Evolutionary conservation across 1,140 invertebrate species (phyloP).

Genomic region (Scaptomyza graminum): DNA sequence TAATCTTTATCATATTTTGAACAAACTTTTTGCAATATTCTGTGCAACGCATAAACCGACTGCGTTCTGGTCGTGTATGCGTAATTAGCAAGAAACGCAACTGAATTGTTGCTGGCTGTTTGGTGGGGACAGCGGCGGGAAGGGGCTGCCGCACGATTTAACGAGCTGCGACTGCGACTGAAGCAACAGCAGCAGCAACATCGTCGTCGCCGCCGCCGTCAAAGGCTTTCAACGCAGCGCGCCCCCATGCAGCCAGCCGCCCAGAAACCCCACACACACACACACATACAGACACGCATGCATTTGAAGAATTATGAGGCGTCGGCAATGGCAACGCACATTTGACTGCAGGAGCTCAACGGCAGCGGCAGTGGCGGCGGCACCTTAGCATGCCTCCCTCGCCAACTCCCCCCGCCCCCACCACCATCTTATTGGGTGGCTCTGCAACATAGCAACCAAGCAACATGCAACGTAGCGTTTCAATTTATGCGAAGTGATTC

Average conservation of each 20-base stretch:
- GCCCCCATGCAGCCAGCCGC: conserved; percentile 38
- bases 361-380: conserved; percentile 40
- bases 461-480: conserved; percentile 77
- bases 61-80: conserved; percentile 44
- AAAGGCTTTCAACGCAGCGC: conserved; percentile 57
- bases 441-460: conserved; percentile 60
- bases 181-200: conserved; percentile 12
- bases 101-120: conserved; percentile 51
- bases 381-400: no score
- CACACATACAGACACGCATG: conserved; percentile 37
- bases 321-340: conserved; percentile 71
- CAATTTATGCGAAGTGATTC: conserved; percentile 82
- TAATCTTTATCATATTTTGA: not conserved
- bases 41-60: conserved; percentile 42
- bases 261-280: conserved; percentile 39
- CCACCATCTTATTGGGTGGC: not conserved
- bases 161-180: conserved; percentile 68
- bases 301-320: conserved; percentile 80
- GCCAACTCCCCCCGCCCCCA: no score
- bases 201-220: conserved; percentile 26
- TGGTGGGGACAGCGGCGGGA: conserved; percentile 4
- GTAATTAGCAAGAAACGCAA: conserved; percentile 73
- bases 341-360: conserved; percentile 64
- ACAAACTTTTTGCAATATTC: not conserved
- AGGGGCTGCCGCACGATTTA: conserved; percentile 58